Base-by-base conservation (phyloP, 2,797 vertebrate genomes). In the Ctenopoma kingsleyae region DNA sequence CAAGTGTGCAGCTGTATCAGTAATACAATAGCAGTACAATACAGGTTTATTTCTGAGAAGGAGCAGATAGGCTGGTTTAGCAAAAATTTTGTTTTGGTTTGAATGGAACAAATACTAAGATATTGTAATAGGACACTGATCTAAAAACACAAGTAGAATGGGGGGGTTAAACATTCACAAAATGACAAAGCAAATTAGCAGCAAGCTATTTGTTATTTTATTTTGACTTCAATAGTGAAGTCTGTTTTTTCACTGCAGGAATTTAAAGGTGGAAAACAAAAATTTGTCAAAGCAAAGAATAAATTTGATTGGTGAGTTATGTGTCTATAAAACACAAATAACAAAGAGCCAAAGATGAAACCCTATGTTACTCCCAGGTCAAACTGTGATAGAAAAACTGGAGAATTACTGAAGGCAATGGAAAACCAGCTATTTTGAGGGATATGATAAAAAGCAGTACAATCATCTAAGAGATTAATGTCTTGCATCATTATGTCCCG, bases 301-400 rank as follows among this genome's bases (percentile, higher is more conserved):
- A 40, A 5, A 32, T 54, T 35, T 27, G 32, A 36, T 49, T 13
- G 1, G 38, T 15, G 7, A n/a, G 11, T 41, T 48, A 15, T 35
- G 20, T 32, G 32, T 41, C 20, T 52, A 8, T n/a, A 64, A 40
- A 58, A 55, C 23, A 69, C 56, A 40, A 63, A 59, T 23, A 65
- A n/a, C n/a, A 41, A 61, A 50, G 56, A n/a, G 15, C 8, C 40
- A 38, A 5, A 19, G 51, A 54, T 58, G 32, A 54, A 55, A 56
- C 17, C 17, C 3, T 27, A 3, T 36, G 17, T 36, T 19, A 6
- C 17, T 61, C 4, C 2, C 30, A 11, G 23, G 50, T 7, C 2
- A 25, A 19, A n/a, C 43, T 17, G 10, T 48, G 25, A 61, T 20
- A 32, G 9, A 19, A 32, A 52, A n/a, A n/a, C n/a, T n/a, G n/a